Base-by-base conservation (phyloP, 1,140 invertebrate species). In the Trichonephila inaurata region DNA sequence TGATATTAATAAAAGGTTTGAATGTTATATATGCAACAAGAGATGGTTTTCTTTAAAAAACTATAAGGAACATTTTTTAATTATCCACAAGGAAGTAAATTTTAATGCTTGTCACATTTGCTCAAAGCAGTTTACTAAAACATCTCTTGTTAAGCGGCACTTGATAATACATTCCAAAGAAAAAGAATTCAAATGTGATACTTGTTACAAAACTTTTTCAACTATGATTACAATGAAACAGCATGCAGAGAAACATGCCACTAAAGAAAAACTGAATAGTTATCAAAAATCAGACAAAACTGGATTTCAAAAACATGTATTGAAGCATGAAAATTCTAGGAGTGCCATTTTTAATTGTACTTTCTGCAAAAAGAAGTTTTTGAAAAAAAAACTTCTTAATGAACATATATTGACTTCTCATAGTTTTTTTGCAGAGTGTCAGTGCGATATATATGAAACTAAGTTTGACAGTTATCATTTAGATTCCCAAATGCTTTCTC, bases 341-440 rank as follows among this genome's bases (percentile, higher is more conserved):
- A n/a, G 58, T n/a, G 4, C n/a, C 4, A 60, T 60, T 85, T 85
- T 85, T 61, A 28, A 60, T 16, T 85, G 83, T 61, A 28, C 51
- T 12, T 3, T 60, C 21, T 85, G 83, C 28, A 21, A 85, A 61
- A 61, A 58, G 33, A 89, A 44, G 6, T 77, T 91, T 82, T 19
- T 33, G 19, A 14, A 82, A 12, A n/a, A 89, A 24, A 44, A 77
- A 24, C 33, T 69, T 58, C 66, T 89, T 60, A 60, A 62, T 66
- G 88, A 89, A 33, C 88, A 89, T 72, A 51, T 72, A 28, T 51
- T 89, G 21, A 21, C n/a, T 21, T 77, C 58, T 77, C 88, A 89
- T 58, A 44, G 77, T 33, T 58, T 66, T 24, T 72, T 58, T 10
- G 51, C 58, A 19, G 16, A 77, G 12, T 89, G 33, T 77, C 64